phyloP scores from a whole-genome alignment of 2,113 vertebrate species.

The Eulemur rufifrons region DNA sequence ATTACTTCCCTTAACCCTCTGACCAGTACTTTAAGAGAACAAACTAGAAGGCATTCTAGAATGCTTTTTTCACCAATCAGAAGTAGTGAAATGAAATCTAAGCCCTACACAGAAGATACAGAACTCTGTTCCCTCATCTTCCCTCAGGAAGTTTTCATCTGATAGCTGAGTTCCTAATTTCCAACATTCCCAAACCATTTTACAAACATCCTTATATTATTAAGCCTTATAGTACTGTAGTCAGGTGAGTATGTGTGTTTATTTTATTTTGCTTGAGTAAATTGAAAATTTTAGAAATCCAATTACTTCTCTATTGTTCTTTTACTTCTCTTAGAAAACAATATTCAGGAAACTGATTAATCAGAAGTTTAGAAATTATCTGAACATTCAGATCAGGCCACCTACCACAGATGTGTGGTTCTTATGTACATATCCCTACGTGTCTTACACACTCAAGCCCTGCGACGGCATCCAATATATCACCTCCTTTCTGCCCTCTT shows the following conservation, averaged over 20 bases:
- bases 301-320: constrained; percentile 26
- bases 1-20: background rate
- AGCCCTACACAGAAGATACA: background rate
- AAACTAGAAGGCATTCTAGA: constrained; percentile 64
- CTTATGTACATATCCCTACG: background rate
- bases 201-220: constrained; percentile 42
- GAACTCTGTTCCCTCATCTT: constrained; percentile 19
- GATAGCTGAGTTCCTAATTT: constrained; percentile 42
- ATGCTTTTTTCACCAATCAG: constrained; percentile 57
- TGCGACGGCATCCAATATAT: background rate
- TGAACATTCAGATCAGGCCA: background rate
- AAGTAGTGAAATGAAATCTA: constrained; percentile 14
- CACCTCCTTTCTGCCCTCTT: background rate
- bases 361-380: constrained; percentile 7
- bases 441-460: background rate
- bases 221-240: constrained; percentile 53
- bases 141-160: constrained; percentile 1
- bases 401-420: background rate
- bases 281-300: constrained; percentile 44
- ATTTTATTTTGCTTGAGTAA: constrained; percentile 54
- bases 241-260: constrained; percentile 62
- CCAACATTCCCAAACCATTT: constrained; percentile 26
- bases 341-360: background rate
- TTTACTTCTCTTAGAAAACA: constrained; percentile 38
- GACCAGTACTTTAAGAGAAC: background rate